A percentile compares a stretch with the other conserved stretches of the same genome.
Conservation (phyloP, 2,888 invertebrate species). For the Mactromeris polynyma region DNA sequence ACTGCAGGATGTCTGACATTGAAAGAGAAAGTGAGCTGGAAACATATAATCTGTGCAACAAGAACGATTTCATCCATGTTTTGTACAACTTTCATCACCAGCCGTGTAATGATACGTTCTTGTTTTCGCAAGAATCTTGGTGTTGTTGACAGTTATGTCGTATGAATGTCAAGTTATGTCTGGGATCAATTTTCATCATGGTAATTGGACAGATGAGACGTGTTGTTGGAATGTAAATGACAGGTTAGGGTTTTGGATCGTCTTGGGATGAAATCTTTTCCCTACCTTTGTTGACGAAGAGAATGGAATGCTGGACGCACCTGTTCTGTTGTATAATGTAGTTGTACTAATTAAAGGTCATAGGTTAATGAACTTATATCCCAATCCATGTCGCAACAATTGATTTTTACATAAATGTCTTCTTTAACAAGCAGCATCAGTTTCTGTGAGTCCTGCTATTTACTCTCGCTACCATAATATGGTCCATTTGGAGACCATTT, state of each 20-base stretch:
- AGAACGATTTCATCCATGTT: not conserved
- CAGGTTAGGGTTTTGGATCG: constrained; percentile 18
- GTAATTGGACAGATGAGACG: constrained; percentile 29
- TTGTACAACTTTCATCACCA: constrained; percentile 23
- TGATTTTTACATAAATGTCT: no score
- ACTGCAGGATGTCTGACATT: not conserved
- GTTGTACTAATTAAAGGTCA: not conserved
- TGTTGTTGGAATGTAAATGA: constrained; percentile 45
- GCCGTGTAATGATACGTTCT: constrained; percentile 39
- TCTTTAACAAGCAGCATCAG: no score
- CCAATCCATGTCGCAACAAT: not conserved
- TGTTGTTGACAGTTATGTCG: constrained; percentile 47
- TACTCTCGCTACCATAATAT: no score
- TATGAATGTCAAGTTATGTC: constrained; percentile 37
- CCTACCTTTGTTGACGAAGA: not conserved
- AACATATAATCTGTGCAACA: not conserved
- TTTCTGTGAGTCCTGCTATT: no score
- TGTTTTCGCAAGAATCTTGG: constrained; percentile 41
- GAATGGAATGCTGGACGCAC: not conserved
- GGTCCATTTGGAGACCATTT: no score
- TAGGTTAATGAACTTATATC: not conserved
- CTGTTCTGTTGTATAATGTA: not conserved
- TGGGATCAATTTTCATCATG: constrained; percentile 22
- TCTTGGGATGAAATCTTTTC: constrained; percentile 24
- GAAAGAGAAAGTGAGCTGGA: not conserved